Percentiles rank a stretch among this genome's conserved stretches.
Evolutionary conservation across 1,140 invertebrate species (phyloP).

Genomic region (Pseudomyrmex flavicornis): DNA sequence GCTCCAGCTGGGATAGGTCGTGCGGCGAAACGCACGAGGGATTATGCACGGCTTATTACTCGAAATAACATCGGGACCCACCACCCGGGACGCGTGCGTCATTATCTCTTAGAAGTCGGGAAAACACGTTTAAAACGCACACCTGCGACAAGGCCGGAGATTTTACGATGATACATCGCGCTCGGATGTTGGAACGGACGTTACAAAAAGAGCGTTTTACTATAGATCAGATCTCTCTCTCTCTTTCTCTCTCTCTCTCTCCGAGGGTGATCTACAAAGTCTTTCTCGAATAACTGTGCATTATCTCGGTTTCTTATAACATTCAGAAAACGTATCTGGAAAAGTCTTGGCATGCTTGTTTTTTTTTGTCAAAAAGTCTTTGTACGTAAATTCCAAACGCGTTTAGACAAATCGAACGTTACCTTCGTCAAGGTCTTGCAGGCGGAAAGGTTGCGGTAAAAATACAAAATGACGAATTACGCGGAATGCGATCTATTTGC

Average conservation of each 20-base stretch:
- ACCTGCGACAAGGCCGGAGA: not conserved
- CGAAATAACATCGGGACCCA: constrained; percentile 19
- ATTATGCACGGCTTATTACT: constrained; percentile 30
- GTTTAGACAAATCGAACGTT: too few relatives aligned
- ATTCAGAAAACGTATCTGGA: not conserved
- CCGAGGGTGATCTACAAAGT: not conserved
- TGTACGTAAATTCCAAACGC: too few relatives aligned
- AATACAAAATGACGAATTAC: too few relatives aligned
- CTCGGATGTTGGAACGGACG: not conserved
- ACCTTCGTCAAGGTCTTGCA: too few relatives aligned
- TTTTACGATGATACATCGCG: not conserved
- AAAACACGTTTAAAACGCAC: constrained; percentile 10
- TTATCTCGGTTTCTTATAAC: not conserved
- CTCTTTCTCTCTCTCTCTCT: too few relatives aligned
- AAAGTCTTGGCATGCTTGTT: too few relatives aligned
- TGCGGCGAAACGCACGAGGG: constrained; percentile 10
- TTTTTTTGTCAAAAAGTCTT: too few relatives aligned
- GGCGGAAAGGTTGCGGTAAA: too few relatives aligned
- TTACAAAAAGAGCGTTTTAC: not conserved
- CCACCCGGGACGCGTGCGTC: not conserved
- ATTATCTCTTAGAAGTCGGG: constrained; percentile 23
- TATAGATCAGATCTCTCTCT: not conserved
- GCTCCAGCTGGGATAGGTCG: not conserved
- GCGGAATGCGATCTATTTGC: too few relatives aligned
- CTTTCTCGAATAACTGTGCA: not conserved